Evolutionary conservation across 2,797 vertebrate genomes (phyloP), one percentile per base, ranked within the genome.

Genomic region (Denticeps clupeoides): DNA sequence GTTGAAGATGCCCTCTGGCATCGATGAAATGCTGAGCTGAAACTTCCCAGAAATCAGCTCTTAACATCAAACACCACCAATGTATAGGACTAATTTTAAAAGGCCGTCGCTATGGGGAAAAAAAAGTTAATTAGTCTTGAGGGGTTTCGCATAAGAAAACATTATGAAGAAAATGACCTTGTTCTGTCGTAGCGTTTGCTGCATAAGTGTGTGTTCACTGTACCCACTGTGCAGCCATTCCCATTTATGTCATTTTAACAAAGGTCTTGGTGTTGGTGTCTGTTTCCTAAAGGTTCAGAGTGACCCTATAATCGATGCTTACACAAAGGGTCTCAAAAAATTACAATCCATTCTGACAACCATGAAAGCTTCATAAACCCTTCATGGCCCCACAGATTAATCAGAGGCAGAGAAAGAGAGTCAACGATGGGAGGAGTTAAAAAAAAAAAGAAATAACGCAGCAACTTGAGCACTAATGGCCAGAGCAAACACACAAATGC

Each of bases 51-150:
- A 53, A 48, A 62, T 59, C 55, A 45, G 56, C 64, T 63, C 63
- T 64, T 50, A 53, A 70, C 63, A 62, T 64, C 60, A 62, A 70
- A 70, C 60, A 45, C 46, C 47, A 33, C 27, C 47, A 49, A 32
- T 55, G 63, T 67, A 62, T 69, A 60, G 55, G 50, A 47, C 45
- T 54, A 54, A 56, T 58, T 54, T 69, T 53, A 9, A 33, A 53
- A 58, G 53, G 37, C 40, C 50, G 50, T 33, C 41, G 42, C 47
- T 45, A 44, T 59, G 42, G 59, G 58, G 58, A 59, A 21, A 58
- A 45, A 62, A 59, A 58, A 59, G 60, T 60, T 69, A 58, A 68
- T 68, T 65, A 56, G 61, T 50, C 55, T 47, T 26, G 45, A 25
- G 35, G 50, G 35, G 37, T 26, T 45, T 41, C 45, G 41, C 55